These are phyloP conservation scores for Reticulitermes lucifugus DNA, from an alignment of 2,888 invertebrate genomes.

Conservation along the genomic window DNA sequence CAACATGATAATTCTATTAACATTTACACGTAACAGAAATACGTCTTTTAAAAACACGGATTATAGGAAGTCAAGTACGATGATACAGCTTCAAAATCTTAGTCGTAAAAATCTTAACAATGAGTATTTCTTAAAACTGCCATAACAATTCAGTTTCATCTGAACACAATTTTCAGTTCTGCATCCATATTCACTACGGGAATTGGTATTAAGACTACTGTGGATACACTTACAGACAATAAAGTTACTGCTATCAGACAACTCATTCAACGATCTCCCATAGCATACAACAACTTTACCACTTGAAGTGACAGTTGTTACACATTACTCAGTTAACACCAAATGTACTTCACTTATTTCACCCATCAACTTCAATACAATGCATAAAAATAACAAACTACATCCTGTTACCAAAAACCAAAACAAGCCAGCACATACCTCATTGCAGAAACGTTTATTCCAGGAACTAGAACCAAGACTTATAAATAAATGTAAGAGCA, in stretches of 20 bases:
- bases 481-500: not conserved
- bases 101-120: not conserved
- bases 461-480: not conserved
- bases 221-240: not conserved
- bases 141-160: too few species aligned
- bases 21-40: too few species aligned
- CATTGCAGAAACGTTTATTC: not conserved
- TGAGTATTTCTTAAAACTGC: too few species aligned
- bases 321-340: not conserved
- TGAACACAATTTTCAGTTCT: too few species aligned
- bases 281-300: not conserved
- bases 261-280: not conserved
- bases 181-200: too few species aligned
- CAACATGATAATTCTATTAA: too few species aligned
- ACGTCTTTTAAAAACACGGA: too few species aligned
- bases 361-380: not conserved
- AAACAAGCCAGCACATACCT: slow-evolving; percentile 3
- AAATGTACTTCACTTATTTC: not conserved
- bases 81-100: too few species aligned
- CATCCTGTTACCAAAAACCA: not conserved
- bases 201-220: not conserved
- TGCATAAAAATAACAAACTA: not conserved
- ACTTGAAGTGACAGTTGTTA: not conserved
- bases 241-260: not conserved
- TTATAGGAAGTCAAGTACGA: too few species aligned